Base-by-base conservation (phyloP, 2,888 invertebrate species). In the Synanthedon andrenaeformis region DNA sequence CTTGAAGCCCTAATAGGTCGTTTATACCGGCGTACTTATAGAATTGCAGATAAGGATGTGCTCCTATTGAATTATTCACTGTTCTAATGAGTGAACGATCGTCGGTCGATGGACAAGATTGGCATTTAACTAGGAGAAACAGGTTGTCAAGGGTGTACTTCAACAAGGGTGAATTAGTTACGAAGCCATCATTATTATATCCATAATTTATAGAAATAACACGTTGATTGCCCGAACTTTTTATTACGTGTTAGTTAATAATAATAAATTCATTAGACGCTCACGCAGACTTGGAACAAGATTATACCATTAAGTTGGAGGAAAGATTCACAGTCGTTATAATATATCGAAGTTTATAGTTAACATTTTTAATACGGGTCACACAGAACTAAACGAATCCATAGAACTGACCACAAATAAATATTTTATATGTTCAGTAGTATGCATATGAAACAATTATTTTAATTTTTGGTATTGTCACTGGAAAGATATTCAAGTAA, bases 31-130 rank as follows among this genome's bases (percentile, higher is more conserved):
- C 69, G 72, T 64, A 62, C 63, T 62, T 72, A 82, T 82, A 81
- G 81, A 79, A 82, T 79, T 81, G 80, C 78, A 79, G 79, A 82
- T 69, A 55, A 57, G 57, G 56, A 74, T 64, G 71, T 66, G 62
- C 70, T 8, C 6, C 14, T 23, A 70, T 75, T 79, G 80, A 80
- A 82, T 45, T 82, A 82, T 82, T 82, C 80, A 82, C 75, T 71
- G 69, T 68, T 69, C 65, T 72, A 79, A 76, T 76, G 75, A 69
- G 70, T 76, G 72, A 70, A 78, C 74, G 70, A 69, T 63, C 64
- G 58, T 62, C 74, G 69, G 74, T 64, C 69, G 70, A 69, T 67
- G 69, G 65, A 68, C 65, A 68, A 63, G 66, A 70, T 69, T 79
- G 77, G 67, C 73, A 75, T 79, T 76, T 77, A 63, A 57, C 62